Percentiles rank a stretch among this genome's conserved stretches.
These are phyloP conservation scores for Drosophila kanapiae DNA, from an alignment of 1,140 invertebrate genomes.

Conservation along the genomic window DNA sequence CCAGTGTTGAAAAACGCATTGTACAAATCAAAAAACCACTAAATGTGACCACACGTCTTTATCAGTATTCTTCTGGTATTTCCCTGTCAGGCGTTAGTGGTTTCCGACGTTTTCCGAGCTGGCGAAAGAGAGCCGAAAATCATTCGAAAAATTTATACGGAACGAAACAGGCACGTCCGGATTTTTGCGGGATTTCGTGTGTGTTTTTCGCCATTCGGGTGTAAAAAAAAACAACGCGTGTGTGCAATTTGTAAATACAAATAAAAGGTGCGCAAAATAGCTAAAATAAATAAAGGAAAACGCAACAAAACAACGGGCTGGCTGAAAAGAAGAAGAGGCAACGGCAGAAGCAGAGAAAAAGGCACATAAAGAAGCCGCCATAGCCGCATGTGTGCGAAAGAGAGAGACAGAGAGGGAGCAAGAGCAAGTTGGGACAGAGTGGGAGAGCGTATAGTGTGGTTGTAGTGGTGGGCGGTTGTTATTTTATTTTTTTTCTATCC, in stretches of 20 bases:
- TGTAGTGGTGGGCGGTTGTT: slow-evolving; percentile 58
- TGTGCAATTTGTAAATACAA: slow-evolving; percentile 32
- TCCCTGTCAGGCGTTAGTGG: neutral
- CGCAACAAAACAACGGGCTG: slow-evolving; percentile 50
- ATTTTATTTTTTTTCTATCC: slow-evolving; percentile 19
- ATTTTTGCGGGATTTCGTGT: slow-evolving; percentile 36
- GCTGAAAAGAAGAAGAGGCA: slow-evolving; percentile 9
- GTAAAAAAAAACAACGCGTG: slow-evolving; percentile 36
- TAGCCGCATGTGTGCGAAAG: slow-evolving; percentile 49
- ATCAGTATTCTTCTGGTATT: neutral
- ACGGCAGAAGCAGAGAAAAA: slow-evolving; percentile 52
- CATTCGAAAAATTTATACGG: neutral
- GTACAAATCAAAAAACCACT: slow-evolving; percentile 2
- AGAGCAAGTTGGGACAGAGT: slow-evolving; percentile 24
- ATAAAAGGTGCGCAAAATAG: slow-evolving; percentile 33
- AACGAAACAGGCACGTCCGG: slow-evolving; percentile 18
- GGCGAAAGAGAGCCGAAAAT: no score
- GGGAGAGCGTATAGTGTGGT: slow-evolving; percentile 45
- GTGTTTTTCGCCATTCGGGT: slow-evolving; percentile 42
- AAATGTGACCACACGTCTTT: neutral
- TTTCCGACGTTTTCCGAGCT: no score
- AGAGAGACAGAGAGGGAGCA: slow-evolving; percentile 33
- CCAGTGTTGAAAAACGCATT: slow-evolving; percentile 8
- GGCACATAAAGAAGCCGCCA: slow-evolving; percentile 78
- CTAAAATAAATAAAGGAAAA: slow-evolving; percentile 44